These are phyloP conservation scores for Galleria mellonella DNA, from an alignment of 1,140 invertebrate species.

Conservation along the genomic window DNA sequence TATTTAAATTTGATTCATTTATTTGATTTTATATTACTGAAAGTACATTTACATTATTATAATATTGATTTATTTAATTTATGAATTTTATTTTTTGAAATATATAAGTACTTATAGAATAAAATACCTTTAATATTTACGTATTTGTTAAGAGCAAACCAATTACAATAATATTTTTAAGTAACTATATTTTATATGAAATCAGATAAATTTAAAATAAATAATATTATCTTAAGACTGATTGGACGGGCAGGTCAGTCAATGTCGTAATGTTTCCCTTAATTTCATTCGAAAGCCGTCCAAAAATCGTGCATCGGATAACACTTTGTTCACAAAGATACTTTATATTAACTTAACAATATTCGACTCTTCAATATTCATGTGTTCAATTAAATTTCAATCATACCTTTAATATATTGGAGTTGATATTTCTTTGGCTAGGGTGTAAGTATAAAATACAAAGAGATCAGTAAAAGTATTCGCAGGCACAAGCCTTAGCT, in stretches of 20 bases:
- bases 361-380: conserved; percentile 22
- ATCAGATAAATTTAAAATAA: no score
- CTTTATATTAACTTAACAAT: conserved; percentile 33
- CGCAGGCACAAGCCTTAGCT: conserved; percentile 27
- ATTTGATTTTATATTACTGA: no score
- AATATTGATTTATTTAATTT: no score
- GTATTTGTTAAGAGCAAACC: no score
- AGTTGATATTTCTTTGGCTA: conserved; percentile 2
- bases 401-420: background rate
- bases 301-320: conserved; percentile 45
- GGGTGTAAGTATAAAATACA: conserved; percentile 17
- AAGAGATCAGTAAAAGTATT: conserved; percentile 28
- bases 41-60: no score
- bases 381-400: background rate
- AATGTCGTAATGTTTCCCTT: conserved; percentile 24
- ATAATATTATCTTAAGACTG: conserved; percentile 4
- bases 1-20: no score
- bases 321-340: conserved; percentile 23
- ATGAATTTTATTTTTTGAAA: no score
- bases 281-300: conserved; percentile 26
- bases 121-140: no score
- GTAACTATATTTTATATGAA: no score
- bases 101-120: no score
- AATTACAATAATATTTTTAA: no score
- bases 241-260: conserved; percentile 22